phyloP scores from a whole-genome alignment of 2,113 vertebrate species.

The Osmerus mordax region DNA sequence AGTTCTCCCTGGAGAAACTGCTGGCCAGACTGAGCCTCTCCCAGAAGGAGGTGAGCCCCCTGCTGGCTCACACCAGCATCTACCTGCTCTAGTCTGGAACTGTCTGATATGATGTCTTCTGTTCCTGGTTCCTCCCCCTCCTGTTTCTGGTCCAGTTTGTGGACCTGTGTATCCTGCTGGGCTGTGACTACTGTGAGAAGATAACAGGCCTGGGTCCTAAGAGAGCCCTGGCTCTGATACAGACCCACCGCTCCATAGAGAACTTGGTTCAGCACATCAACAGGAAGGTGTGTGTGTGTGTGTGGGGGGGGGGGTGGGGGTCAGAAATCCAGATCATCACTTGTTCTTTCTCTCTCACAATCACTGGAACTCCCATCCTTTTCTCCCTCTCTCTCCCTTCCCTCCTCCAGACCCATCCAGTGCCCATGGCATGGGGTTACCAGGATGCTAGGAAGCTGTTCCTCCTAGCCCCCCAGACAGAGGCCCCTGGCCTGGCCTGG shows the following conservation, averaged over 20 bases:
- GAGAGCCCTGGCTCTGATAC: constrained; percentile 74
- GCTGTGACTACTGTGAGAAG: constrained; percentile 81
- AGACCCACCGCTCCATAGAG: constrained; percentile 73
- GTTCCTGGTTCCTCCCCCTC: background rate
- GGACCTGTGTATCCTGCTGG: constrained; percentile 80
- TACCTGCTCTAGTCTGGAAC: background rate
- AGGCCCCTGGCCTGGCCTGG: constrained; percentile 62
- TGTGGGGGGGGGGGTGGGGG: no score
- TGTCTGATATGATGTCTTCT: no score
- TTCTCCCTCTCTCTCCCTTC: background rate
- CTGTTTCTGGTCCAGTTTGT: constrained; percentile 67
- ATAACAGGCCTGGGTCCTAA: constrained; percentile 72
- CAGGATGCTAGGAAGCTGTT: constrained; percentile 72
- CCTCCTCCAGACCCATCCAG: constrained; percentile 60
- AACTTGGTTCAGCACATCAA: constrained; percentile 65
- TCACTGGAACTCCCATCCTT: background rate
- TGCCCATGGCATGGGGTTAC: constrained; percentile 70
- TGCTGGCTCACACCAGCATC: background rate
- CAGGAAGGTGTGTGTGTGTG: constrained; percentile 49
- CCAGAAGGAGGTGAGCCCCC: constrained; percentile 67
- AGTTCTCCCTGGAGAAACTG: constrained; percentile 73
- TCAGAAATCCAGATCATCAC: no score
- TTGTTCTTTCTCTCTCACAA: background rate
- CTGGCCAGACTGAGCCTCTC: constrained; percentile 66
- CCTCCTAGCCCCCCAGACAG: constrained; percentile 44